phyloP scores from a whole-genome alignment of 2,888 invertebrate species.

The Diplolepis rosae region DNA sequence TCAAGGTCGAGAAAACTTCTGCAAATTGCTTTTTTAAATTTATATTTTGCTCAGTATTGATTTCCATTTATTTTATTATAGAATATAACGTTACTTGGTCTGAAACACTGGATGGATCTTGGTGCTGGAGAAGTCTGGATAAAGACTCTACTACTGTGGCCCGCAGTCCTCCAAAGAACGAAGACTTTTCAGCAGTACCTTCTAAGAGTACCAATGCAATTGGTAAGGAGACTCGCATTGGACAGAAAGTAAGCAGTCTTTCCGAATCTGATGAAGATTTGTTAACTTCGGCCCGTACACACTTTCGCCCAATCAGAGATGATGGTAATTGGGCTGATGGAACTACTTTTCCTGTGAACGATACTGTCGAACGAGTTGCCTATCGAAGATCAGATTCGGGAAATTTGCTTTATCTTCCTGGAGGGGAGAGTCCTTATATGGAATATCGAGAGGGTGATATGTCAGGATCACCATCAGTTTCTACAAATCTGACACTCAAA shows the following conservation, averaged over 20 bases:
- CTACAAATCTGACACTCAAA: slow-evolving; percentile 77
- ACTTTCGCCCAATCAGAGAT: slow-evolving; percentile 87
- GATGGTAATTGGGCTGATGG: slow-evolving; percentile 80
- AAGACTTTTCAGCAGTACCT: slow-evolving; percentile 78
- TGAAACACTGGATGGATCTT: slow-evolving; percentile 68
- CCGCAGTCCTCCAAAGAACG: slow-evolving; percentile 77
- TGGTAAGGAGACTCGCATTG: slow-evolving; percentile 56
- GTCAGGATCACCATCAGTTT: slow-evolving; percentile 76
- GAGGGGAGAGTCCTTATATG: slow-evolving; percentile 73
- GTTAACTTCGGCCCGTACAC: slow-evolving; percentile 85
- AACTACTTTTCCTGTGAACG: slow-evolving; percentile 81
- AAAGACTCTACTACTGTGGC: slow-evolving; percentile 77
- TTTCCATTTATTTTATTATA: slow-evolving; percentile 50
- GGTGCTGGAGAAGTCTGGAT: slow-evolving; percentile 71
- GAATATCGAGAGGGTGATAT: slow-evolving; percentile 71
- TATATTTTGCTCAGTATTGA: neutral
- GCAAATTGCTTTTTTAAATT: neutral
- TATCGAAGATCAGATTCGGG: slow-evolving; percentile 79
- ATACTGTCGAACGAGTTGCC: slow-evolving; percentile 79
- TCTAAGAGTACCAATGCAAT: slow-evolving; percentile 61
- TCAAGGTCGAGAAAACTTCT: neutral
- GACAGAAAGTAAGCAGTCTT: slow-evolving; percentile 55
- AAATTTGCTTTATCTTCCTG: slow-evolving; percentile 68
- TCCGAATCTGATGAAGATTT: slow-evolving; percentile 79
- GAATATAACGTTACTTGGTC: slow-evolving; percentile 68